Evolutionary conservation across 2,797 vertebrate genomes (phyloP).

Genomic region (Sebastes taczanowskii): DNA sequence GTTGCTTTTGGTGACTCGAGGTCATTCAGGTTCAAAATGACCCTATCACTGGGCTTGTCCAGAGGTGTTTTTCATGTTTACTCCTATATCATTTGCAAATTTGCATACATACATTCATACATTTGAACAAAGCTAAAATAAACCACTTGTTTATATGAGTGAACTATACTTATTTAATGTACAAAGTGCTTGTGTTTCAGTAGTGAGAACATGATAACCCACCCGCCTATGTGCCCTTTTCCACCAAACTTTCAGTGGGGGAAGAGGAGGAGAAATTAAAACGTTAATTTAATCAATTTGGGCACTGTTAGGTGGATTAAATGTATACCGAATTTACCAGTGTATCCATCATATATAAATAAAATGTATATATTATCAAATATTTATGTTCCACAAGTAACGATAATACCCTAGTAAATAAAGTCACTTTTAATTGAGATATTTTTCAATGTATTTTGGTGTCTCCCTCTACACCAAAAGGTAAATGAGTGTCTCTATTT

Average conservation of each 20-base stretch:
- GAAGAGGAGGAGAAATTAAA: too few species aligned
- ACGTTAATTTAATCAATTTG: too few species aligned
- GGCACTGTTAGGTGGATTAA: too few species aligned
- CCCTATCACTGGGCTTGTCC: background rate
- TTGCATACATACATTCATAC: too few species aligned
- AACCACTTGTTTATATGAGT: background rate
- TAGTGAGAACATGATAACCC: background rate
- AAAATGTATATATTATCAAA: background rate
- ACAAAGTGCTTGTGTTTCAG: accelerated
- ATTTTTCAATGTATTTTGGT: background rate
- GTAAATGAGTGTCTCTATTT: accelerated
- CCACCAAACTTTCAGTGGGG: too few species aligned
- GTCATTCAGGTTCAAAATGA: background rate
- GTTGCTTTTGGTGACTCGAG: background rate
- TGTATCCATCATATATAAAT: too few species aligned
- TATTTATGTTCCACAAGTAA: background rate
- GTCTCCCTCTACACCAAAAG: background rate
- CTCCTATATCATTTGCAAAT: background rate
- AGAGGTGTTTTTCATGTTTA: background rate
- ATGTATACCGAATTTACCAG: too few species aligned
- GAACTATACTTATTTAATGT: background rate
- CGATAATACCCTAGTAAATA: too few species aligned
- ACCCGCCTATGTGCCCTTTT: too few species aligned
- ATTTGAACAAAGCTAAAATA: background rate
- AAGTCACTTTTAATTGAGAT: background rate